Evolutionary conservation across 2,888 invertebrate genomes (phyloP).

Genomic region (Drosophila tanythrix): DNA sequence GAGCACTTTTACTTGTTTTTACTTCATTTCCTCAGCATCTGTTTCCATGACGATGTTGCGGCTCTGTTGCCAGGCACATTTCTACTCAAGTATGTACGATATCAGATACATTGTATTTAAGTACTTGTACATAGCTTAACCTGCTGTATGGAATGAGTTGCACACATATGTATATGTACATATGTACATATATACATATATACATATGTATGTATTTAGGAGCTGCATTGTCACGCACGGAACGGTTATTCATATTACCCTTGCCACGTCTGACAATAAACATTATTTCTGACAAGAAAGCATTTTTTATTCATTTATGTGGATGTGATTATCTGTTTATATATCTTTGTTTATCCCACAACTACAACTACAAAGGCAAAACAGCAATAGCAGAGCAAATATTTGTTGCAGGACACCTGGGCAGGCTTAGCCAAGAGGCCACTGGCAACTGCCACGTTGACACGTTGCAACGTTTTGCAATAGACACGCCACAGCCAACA

Average conservation of each 20-base stretch:
- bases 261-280: neutral
- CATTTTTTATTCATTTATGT: neutral
- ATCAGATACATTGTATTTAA: constrained; percentile 26
- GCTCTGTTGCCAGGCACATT: constrained; percentile 27
- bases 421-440: neutral
- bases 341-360: constrained; percentile 68
- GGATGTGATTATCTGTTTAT: neutral
- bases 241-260: neutral
- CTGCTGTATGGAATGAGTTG: neutral
- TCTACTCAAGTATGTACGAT: constrained; percentile 22
- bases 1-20: neutral
- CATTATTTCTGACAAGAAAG: neutral
- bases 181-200: neutral
- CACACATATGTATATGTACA: neutral
- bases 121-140: constrained; percentile 8
- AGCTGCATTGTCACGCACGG: neutral
- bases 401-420: constrained; percentile 57
- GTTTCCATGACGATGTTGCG: neutral
- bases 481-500: constrained; percentile 61
- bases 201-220: neutral
- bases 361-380: constrained; percentile 4
- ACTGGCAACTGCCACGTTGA: constrained; percentile 14
- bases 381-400: constrained; percentile 35
- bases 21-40: constrained; percentile 5
- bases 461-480: constrained; percentile 37